phyloP scores from a whole-genome alignment of 2,113 vertebrate species.

The Morone saxatilis region DNA sequence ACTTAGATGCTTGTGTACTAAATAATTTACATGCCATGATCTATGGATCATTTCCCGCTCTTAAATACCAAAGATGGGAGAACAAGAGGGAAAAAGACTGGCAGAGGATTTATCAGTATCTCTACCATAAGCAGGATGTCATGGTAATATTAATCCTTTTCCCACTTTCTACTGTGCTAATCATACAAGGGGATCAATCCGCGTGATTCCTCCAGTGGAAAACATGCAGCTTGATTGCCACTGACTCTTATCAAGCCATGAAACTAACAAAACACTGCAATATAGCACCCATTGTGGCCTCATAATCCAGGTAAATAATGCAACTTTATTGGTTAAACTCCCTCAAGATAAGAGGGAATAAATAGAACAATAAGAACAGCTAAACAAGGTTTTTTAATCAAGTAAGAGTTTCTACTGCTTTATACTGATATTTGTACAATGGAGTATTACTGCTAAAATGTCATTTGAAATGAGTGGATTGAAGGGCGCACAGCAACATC shows the following conservation, averaged over 20 bases:
- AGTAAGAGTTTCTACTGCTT: conserved; percentile 35
- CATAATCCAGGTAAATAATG: conserved; percentile 79
- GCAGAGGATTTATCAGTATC: conserved; percentile 82
- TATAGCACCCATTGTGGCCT: conserved; percentile 55
- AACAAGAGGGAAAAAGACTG: conserved; percentile 62
- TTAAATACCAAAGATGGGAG: conserved; percentile 79
- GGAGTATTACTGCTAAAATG: conserved; percentile 62
- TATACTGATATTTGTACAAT: conserved; percentile 66
- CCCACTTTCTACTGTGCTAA: conserved; percentile 69
- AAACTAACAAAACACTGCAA: conserved; percentile 71
- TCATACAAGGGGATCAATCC: conserved; percentile 79
- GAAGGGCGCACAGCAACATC: conserved; percentile 21
- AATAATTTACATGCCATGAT: conserved; percentile 87
- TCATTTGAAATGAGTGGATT: conserved; percentile 67
- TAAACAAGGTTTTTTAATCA: conserved; percentile 64
- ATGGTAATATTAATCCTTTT: conserved; percentile 78
- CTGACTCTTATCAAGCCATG: conserved; percentile 57
- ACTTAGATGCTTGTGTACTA: conserved; percentile 86
- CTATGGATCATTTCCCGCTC: conserved; percentile 84
- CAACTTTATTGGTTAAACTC: conserved; percentile 68
- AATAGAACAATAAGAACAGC: conserved; percentile 38
- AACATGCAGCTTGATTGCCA: conserved; percentile 68
- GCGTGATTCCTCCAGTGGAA: conserved; percentile 64
- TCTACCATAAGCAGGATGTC: conserved; percentile 79
- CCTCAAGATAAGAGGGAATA: conserved; percentile 44